Base-by-base conservation (phyloP, 1,140 invertebrate genomes). In the Pemphigus obesinymphae region DNA sequence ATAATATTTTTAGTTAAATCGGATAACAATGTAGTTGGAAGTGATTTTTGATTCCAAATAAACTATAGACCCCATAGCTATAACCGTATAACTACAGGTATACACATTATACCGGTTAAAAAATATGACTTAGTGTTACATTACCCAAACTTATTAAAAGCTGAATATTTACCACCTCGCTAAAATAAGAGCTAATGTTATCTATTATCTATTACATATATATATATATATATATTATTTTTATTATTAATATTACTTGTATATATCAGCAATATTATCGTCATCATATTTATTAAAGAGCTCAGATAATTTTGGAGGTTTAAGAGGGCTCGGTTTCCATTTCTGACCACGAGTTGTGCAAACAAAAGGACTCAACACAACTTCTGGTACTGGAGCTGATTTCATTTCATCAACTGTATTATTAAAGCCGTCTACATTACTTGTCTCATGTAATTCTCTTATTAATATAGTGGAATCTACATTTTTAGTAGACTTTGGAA, bases 271-370 rank as follows among this genome's bases (percentile, higher is more conserved):
- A 61, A 80, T 4, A 80, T 20, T 63, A 20, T 80, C 10, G 31
- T 80, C 55, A 45, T 80, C 76, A 63, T 80, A 80, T 43, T 80
- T 63, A 5, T 43, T 37, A 43, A 63, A 63, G 10, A 80, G 37
- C 13, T 80, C 55, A 31, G 76, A 80, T 43, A 80, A 43, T 63
- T 80, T 80, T 61, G 76, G 76, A 80, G 76, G 55, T 80, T 80
- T 63, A 3, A 23, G n/a, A 40, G 76, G 34, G 20, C 37, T 63
- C 31, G 76, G 76, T 63, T n/a, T 58, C 76, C 76, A 80, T 3
- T 80, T 80, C 6, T 63, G n/a, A 1, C 76, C 76, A 63, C 76
- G 76, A 20, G 76, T 80, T 53, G 76, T 63, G 45, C 76, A 80
- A 63, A 80, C 76, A 48, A 11, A 80, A 61, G 76, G 76, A 61